A percentile compares a stretch with the other conserved stretches of the same genome.
Evolutionary conservation across 2,113 vertebrate genomes (phyloP).

Genomic region (Hemicordylus capensis): DNA sequence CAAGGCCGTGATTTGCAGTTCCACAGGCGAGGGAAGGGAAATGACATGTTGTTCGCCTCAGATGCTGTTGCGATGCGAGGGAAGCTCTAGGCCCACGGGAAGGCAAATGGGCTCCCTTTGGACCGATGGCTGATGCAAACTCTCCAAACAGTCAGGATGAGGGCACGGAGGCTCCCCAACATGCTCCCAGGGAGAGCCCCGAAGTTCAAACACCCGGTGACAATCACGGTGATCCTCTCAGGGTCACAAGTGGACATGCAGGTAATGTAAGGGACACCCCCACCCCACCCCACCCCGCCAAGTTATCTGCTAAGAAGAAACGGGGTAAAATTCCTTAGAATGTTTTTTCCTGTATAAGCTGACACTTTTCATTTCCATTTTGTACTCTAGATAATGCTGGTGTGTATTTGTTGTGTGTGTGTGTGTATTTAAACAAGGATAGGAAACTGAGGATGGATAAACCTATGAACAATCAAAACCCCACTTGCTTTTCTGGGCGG

Average conservation of each 20-base stretch:
- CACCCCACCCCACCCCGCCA: background rate
- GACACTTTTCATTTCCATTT: background rate
- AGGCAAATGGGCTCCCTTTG: background rate
- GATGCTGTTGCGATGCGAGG: background rate
- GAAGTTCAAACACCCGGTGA: background rate
- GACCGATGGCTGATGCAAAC: constrained; percentile 52
- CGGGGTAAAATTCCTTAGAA: background rate
- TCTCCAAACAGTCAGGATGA: background rate
- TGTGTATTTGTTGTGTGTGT: background rate
- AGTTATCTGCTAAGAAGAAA: background rate
- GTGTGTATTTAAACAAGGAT: background rate
- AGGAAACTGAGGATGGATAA: background rate
- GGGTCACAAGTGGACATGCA: constrained; percentile 39
- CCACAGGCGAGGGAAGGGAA: background rate
- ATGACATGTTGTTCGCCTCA: background rate
- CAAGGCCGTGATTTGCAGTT: background rate
- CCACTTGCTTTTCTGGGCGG: background rate
- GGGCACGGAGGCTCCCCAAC: no score
- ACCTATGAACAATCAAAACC: background rate
- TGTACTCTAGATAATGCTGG: background rate
- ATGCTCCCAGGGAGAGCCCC: background rate
- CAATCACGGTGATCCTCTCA: background rate
- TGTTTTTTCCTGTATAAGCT: background rate
- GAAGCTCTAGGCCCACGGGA: no score
- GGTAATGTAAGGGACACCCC: constrained; percentile 42